Conservation (phyloP, 1,140 invertebrate species). For the Reticulitermes speratus region DNA sequence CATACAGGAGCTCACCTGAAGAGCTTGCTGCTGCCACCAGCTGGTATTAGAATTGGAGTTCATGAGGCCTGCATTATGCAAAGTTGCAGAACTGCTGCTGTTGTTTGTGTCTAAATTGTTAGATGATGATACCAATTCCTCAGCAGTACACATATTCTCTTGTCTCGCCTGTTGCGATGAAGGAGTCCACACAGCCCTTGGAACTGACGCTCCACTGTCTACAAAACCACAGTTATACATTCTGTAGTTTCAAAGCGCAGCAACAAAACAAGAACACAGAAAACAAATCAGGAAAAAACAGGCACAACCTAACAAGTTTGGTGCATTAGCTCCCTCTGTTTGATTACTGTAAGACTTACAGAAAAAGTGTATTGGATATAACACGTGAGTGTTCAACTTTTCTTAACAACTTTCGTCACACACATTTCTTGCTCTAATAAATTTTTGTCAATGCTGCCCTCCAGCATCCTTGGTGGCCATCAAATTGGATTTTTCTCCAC, state of each 20-base stretch:
- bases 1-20: constrained; percentile 20
- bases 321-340: no score
- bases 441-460: neutral
- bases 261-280: no score
- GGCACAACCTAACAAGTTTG: no score
- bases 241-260: no score
- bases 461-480: neutral
- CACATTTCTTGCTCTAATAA: no score
- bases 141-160: neutral
- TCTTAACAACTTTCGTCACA: no score
- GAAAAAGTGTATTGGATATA: no score
- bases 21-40: constrained; percentile 35
- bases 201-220: constrained; percentile 3
- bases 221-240: neutral
- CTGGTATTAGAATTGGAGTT: neutral
- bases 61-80: neutral
- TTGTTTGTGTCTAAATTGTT: neutral
- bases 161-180: constrained; percentile 8
- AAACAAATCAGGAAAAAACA: neutral
- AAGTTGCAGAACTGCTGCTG: neutral
- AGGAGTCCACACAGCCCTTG: constrained; percentile 32
- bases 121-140: neutral
- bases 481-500: neutral
- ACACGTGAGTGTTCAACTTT: no score
- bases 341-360: no score